Conservation (phyloP, 2,797 vertebrate species). For the Sphaeramia orbicularis region DNA sequence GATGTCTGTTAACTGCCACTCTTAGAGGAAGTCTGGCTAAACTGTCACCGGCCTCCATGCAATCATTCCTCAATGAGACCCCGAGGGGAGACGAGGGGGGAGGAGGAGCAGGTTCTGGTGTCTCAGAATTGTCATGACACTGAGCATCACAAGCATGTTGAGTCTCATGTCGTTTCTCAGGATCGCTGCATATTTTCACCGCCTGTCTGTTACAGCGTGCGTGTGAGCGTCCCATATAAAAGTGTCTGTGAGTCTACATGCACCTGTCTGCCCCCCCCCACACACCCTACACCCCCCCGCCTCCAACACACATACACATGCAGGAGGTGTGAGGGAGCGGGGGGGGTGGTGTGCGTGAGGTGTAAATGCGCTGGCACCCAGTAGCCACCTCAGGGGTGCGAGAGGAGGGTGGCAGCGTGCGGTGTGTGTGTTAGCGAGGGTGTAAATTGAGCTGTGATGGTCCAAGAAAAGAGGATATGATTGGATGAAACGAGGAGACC, state of each 20-base stretch:
- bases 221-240: neutral
- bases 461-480: conserved; percentile 72
- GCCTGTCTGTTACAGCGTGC: conserved; percentile 1
- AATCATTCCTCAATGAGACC: conserved; percentile 55
- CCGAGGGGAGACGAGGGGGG: conserved; percentile 10
- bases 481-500: conserved; percentile 75
- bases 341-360: conserved; percentile 62
- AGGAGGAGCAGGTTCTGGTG: conserved; percentile 22
- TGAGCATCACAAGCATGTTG: conserved; percentile 65
- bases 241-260: conserved; percentile 11
- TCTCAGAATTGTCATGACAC: conserved; percentile 61
- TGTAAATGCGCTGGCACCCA: conserved; percentile 83
- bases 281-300: too few species aligned
- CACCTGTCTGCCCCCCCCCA: conserved; percentile 41
- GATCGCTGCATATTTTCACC: conserved; percentile 81
- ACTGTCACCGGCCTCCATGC: conserved; percentile 66
- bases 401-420: conserved; percentile 56
- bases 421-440: conserved; percentile 61
- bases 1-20: conserved; percentile 74
- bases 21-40: conserved; percentile 76
- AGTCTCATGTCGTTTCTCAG: conserved; percentile 66
- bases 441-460: conserved; percentile 85
- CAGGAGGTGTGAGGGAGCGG: conserved; percentile 43
- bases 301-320: neutral
- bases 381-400: conserved; percentile 69